phyloP scores from a whole-genome alignment of 2,113 vertebrate genomes.

The Leuciscus idus region DNA sequence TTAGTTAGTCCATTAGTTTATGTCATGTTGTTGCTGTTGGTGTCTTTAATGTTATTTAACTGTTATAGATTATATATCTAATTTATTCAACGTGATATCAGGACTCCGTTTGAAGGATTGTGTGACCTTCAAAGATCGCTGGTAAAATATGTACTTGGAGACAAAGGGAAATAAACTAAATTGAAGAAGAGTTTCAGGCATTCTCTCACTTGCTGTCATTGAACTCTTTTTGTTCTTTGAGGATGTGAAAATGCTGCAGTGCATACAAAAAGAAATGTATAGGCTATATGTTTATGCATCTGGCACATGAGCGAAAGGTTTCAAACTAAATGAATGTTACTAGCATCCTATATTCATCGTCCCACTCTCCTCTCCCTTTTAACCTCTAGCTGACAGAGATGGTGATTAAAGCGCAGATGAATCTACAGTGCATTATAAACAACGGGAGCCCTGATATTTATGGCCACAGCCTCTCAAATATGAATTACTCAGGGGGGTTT shows the following conservation, averaged over 20 bases:
- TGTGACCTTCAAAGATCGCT: constrained; percentile 68
- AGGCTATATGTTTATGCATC: background rate
- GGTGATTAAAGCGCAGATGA: constrained; percentile 52
- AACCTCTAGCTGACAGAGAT: constrained; percentile 53
- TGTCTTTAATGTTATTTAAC: constrained; percentile 69
- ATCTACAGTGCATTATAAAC: constrained; percentile 54
- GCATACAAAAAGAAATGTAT: background rate
- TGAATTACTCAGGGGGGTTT: constrained; percentile 68
- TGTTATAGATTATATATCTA: constrained; percentile 73
- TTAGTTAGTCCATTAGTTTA: constrained; percentile 48
- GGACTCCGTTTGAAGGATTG: constrained; percentile 61
- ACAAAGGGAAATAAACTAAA: constrained; percentile 45
- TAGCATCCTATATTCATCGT: background rate
- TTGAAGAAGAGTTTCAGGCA: background rate
- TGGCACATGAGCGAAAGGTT: constrained; percentile 17
- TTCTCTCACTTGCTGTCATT: background rate
- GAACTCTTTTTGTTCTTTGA: background rate
- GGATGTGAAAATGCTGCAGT: background rate
- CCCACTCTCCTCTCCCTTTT: constrained; percentile 48
- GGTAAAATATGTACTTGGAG: constrained; percentile 43
- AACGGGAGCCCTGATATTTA: constrained; percentile 56
- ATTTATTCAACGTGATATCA: constrained; percentile 79
- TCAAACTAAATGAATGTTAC: constrained; percentile 36
- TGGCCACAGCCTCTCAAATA: constrained; percentile 62
- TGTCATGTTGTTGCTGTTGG: constrained; percentile 57